These are phyloP conservation scores for Formicarius rufipectus DNA, from an alignment of 2,113 vertebrate species.

Conservation along the genomic window DNA sequence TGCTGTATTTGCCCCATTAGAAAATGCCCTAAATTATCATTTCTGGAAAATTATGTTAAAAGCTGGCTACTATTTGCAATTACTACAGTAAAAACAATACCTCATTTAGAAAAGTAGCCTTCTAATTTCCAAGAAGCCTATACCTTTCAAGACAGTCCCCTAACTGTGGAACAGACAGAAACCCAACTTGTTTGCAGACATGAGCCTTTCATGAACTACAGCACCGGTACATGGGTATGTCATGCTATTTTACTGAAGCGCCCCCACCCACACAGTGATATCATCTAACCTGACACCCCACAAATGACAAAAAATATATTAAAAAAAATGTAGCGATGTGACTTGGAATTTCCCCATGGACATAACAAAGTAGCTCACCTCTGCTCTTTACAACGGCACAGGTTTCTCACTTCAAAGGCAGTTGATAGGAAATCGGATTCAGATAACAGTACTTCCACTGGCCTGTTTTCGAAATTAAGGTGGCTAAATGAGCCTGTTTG, in stretches of 20 bases:
- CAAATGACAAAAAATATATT: neutral
- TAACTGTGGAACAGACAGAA: conserved; percentile 5
- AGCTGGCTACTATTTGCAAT: neutral
- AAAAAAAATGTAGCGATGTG: neutral
- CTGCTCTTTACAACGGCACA: conserved; percentile 6
- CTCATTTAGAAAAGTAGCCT: neutral
- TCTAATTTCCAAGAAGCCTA: conserved; percentile 1
- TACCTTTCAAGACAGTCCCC: conserved; percentile 6
- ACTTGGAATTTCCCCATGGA: conserved; percentile 80
- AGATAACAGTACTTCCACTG: neutral
- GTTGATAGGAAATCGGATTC: conserved; percentile 58
- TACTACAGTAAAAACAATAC: neutral
- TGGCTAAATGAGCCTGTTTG: neutral
- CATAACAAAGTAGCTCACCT: conserved; percentile 51
- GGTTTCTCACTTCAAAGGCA: neutral
- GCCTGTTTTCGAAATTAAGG: neutral
- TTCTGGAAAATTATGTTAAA: neutral
- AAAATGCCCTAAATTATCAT: neutral
- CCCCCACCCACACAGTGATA: conserved; percentile 78
- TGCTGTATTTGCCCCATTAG: neutral
- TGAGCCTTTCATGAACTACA: neutral
- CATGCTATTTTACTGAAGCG: conserved; percentile 69
- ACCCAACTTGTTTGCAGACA: conserved; percentile 7
- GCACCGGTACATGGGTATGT: conserved; percentile 40
- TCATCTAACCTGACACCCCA: conserved; percentile 48